These are phyloP conservation scores for Zingel zingel DNA, from an alignment of 2,113 vertebrate species.

Conservation along the genomic window DNA sequence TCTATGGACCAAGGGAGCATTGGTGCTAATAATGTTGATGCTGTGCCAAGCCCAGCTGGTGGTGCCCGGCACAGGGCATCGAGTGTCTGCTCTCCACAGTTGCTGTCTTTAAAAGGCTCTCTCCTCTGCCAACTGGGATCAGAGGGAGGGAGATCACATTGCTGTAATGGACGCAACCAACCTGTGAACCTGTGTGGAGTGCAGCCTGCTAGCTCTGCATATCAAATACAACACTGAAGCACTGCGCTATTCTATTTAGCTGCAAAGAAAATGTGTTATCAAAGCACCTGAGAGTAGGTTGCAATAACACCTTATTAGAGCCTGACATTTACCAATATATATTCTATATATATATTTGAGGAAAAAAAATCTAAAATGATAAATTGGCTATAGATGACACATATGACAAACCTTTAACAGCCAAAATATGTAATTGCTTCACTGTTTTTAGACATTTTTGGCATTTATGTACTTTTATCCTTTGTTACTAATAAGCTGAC, in stretches of 20 bases:
- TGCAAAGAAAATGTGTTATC: slow-evolving; percentile 4
- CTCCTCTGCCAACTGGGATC: slow-evolving; percentile 73
- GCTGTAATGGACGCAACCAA: slow-evolving; percentile 67
- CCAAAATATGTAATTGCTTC: neutral
- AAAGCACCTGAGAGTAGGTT: neutral
- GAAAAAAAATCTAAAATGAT: too few relatives aligned
- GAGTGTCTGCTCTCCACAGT: slow-evolving; percentile 82
- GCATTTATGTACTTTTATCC: neutral
- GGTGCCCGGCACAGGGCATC: slow-evolving; percentile 80
- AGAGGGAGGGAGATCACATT: slow-evolving; percentile 69
- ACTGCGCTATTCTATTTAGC: neutral
- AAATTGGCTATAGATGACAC: too few relatives aligned
- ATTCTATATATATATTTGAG: neutral
- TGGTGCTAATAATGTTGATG: slow-evolving; percentile 81
- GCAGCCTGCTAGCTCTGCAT: slow-evolving; percentile 30
- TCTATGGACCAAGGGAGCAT: slow-evolving; percentile 69
- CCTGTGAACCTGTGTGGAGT: slow-evolving; percentile 50
- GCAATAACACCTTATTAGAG: slow-evolving; percentile 24
- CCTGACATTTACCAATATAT: neutral
- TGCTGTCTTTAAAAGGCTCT: slow-evolving; percentile 77
- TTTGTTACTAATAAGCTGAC: neutral
- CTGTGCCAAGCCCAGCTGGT: slow-evolving; percentile 82
- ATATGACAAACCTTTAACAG: too few relatives aligned
- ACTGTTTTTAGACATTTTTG: neutral
- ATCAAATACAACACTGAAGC: slow-evolving; percentile 32